A percentile compares a stretch with the other conserved stretches of the same genome.
Conservation (phyloP, 2,888 invertebrate genomes). For the Masnerella sp. region DNA sequence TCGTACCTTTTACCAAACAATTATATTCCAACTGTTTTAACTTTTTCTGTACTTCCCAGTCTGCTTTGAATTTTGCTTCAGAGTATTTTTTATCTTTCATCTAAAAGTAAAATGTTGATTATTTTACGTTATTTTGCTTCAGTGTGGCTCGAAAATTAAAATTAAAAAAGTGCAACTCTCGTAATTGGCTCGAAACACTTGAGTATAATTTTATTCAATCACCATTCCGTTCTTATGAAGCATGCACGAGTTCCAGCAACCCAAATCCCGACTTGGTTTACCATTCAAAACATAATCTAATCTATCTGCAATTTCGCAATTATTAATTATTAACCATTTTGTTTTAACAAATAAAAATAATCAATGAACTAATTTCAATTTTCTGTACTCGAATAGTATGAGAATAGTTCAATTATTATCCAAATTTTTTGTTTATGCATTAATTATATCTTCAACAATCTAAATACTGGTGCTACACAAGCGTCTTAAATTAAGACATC, state of each 20-base stretch:
- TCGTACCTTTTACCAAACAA: constrained; percentile 24
- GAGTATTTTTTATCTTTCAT: constrained; percentile 12
- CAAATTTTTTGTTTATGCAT: no score
- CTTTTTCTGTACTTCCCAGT: neutral
- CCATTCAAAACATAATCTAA: constrained; percentile 4
- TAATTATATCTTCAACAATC: no score
- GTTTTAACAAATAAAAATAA: neutral
- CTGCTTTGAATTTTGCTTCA: neutral
- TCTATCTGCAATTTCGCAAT: constrained; percentile 13
- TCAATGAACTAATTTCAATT: neutral
- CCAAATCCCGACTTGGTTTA: neutral
- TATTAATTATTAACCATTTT: no score
- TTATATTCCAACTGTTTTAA: constrained; percentile 11
- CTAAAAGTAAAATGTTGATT: constrained; percentile 1
- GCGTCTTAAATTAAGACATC: no score
- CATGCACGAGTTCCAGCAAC: constrained; percentile 26
- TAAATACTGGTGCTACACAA: no score
- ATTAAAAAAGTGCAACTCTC: constrained; percentile 4
- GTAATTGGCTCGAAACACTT: constrained; percentile 6
- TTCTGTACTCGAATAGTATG: neutral
- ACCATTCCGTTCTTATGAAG: constrained; percentile 9
- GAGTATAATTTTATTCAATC: constrained; percentile 8
- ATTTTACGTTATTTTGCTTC: neutral
- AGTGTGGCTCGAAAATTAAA: no score
- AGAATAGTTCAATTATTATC: no score